Percentiles rank a stretch among this genome's conserved stretches.
Evolutionary conservation across 2,797 vertebrate genomes (phyloP).

Genomic region (Sitta carolinensis): DNA sequence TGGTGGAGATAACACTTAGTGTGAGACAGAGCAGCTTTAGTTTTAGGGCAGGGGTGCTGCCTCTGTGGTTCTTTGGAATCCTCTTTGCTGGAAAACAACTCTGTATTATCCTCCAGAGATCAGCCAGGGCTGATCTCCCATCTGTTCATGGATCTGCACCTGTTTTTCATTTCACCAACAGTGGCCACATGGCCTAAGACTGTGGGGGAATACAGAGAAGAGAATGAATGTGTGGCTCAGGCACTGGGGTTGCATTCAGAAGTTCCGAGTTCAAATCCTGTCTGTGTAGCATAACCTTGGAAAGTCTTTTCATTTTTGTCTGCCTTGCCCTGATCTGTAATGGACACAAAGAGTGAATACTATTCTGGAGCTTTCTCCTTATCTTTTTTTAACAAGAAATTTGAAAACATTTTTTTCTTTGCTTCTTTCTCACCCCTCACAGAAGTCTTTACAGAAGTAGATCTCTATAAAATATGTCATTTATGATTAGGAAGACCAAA

Average conservation of each 20-base stretch:
- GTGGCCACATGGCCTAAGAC: not conserved
- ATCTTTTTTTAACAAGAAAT: not conserved
- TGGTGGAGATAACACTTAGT: conserved; percentile 11
- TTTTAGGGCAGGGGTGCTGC: conserved; percentile 42
- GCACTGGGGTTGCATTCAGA: not conserved
- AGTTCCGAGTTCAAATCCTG: not conserved
- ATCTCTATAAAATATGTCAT: not conserved
- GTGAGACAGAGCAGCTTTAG: conserved; percentile 23
- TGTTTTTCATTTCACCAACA: conserved; percentile 60
- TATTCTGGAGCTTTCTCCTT: not conserved
- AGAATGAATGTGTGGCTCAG: not conserved
- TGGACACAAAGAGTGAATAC: not conserved
- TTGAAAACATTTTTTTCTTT: not conserved
- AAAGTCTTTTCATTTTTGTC: not conserved
- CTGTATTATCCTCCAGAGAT: conserved; percentile 49
- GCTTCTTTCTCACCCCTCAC: not conserved
- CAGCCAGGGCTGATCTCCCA: conserved; percentile 52
- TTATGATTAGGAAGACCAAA: not conserved
- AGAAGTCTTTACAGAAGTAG: not conserved
- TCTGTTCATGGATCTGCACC: conserved; percentile 54
- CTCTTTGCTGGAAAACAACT: conserved; percentile 40
- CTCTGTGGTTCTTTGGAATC: conserved; percentile 47
- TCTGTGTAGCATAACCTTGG: not conserved
- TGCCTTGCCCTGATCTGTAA: not conserved
- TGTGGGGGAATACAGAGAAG: not conserved